phyloP scores from a whole-genome alignment of 2,113 vertebrate genomes.

The Hippopotamus amphibius region DNA sequence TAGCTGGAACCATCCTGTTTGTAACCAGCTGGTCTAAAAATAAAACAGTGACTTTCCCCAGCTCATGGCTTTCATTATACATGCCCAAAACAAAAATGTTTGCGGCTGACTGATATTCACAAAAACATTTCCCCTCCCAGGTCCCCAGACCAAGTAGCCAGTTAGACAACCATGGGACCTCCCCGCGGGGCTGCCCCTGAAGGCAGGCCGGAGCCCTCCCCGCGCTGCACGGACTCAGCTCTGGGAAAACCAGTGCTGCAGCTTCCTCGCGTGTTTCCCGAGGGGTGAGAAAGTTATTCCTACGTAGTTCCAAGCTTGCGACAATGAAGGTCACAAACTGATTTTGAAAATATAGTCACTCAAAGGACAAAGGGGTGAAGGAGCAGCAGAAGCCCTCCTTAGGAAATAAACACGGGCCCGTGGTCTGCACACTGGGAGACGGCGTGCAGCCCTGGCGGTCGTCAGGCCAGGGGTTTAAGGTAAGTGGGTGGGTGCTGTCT shows the following conservation, averaged over 20 bases:
- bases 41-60: neutral
- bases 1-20: neutral
- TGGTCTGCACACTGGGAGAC: neutral
- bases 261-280: neutral
- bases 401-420: neutral
- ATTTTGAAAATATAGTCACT: constrained; percentile 39
- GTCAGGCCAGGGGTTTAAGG: neutral
- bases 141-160: neutral
- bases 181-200: neutral
- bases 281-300: neutral
- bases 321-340: constrained; percentile 13
- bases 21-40: constrained; percentile 19
- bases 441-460: neutral
- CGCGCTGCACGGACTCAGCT: neutral
- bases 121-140: neutral
- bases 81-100: constrained; percentile 10
- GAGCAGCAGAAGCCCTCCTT: neutral
- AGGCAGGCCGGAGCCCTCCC: neutral
- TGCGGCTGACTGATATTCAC: neutral
- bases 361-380: neutral
- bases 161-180: neutral
- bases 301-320: constrained; percentile 16
- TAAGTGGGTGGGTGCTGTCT: neutral
- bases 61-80: neutral
- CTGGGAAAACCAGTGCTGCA: neutral